A percentile compares a stretch with the other conserved stretches of the same genome.
Evolutionary conservation across 2,113 vertebrate genomes (phyloP).

Genomic region (Python bivittatus): DNA sequence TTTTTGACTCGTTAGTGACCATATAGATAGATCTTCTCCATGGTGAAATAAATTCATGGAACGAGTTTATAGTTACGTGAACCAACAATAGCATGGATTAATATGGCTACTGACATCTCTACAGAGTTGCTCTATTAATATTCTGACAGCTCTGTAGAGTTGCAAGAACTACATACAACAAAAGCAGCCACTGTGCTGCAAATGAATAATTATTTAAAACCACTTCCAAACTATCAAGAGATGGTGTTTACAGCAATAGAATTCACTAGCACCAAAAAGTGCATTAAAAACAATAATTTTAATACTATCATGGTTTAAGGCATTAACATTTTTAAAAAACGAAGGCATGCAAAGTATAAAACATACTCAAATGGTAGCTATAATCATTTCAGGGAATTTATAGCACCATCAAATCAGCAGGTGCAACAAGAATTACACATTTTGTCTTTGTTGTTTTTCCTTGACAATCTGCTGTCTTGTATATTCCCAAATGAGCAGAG

Average conservation of each 20-base stretch:
- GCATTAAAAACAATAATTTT: constrained; percentile 47
- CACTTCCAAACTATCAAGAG: not conserved
- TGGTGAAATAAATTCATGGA: not conserved
- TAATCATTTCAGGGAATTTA: not conserved
- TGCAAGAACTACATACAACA: not conserved
- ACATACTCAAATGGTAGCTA: constrained; percentile 38
- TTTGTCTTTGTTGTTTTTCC: not conserved
- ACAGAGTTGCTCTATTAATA: not conserved
- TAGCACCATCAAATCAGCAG: constrained; percentile 49
- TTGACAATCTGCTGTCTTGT: constrained; percentile 83
- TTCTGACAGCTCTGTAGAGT: not conserved
- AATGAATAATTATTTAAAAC: not conserved
- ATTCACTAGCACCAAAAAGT: not conserved
- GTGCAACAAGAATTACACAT: not conserved
- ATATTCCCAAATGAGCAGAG: constrained; percentile 96
- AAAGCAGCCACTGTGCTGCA: not conserved
- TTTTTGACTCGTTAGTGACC: not conserved
- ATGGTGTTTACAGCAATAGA: not conserved
- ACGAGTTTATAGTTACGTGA: not conserved
- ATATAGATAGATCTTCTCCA: not conserved
- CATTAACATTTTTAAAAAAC: constrained; percentile 54
- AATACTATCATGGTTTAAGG: constrained; percentile 64
- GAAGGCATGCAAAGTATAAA: constrained; percentile 54
- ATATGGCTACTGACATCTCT: no score
- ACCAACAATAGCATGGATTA: not conserved